Base-by-base conservation (phyloP, 2,888 invertebrate species). In the Lobophora halterata region DNA sequence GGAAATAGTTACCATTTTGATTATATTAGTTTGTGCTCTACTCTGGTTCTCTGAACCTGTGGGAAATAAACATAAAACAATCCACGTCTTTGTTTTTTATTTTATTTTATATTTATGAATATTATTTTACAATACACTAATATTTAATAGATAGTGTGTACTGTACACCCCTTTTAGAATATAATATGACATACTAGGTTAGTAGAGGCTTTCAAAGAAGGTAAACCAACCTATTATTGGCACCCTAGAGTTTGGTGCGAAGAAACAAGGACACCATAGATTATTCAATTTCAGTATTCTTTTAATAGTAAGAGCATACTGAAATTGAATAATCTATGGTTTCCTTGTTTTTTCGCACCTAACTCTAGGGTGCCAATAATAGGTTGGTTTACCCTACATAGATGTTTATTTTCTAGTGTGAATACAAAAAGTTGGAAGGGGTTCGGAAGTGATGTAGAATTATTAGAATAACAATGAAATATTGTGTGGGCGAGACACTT, bases 1-100 rank as follows among this genome's bases (percentile, higher is more conserved):
- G 81, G 77, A 71, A 81, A 82, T 83, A 87, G 86, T 87, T 87
- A 87, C 86, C 86, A 87, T 82, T 80, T 79, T 79, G 73, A 72
- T 79, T 59, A 55, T 62, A 70, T 82, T 83, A 83, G 76, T 71
- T 75, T 77, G 68, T 79, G 76, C 82, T 83, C 85, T 86, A 77
- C 86, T 82, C 82, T 83, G 85, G 83, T 74, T 66, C 77, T 83
- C 80, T 82, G 79, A 81, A 82, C 71, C 71, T 73, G 66, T 79
- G 82, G 78, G 73, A 83, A 83, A 79, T 79, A 79, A 83, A 81
- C 73, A 70, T 32, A 71, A 77, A 80, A 79, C 78, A 71, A 79
- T 76, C 70, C 72, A 73, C 52, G 58, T 54, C 43, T 42, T 11
- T 46, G 50, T 40, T 71, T 80, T 66, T 73, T 79, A 76, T 65